These are phyloP conservation scores for Drosophila tsacasi DNA, from an alignment of 1,140 invertebrate species.

Conservation along the genomic window DNA sequence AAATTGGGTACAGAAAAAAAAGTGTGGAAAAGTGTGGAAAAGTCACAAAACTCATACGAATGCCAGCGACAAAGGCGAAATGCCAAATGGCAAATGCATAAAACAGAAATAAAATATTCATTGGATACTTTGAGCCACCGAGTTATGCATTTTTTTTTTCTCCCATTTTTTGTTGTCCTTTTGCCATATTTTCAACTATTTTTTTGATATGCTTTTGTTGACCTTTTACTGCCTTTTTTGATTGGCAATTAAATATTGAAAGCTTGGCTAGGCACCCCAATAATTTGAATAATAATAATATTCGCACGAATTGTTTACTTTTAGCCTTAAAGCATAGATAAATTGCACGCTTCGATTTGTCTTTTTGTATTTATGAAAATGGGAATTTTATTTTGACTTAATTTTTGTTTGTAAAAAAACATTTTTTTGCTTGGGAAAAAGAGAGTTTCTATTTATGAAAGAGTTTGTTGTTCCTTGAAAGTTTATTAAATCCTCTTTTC, in stretches of 20 bases:
- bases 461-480: too few species aligned
- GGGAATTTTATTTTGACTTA: background rate
- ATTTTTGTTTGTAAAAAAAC: background rate
- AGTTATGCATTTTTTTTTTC: slow-evolving; percentile 39
- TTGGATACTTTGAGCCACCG: slow-evolving; percentile 64
- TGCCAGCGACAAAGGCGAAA: slow-evolving; percentile 34
- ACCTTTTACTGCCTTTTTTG: slow-evolving; percentile 4
- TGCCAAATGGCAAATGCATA: slow-evolving; percentile 62
- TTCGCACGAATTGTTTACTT: background rate
- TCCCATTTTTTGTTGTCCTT: background rate
- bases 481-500: too few species aligned
- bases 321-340: background rate
- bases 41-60: slow-evolving; percentile 29
- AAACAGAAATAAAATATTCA: slow-evolving; percentile 71
- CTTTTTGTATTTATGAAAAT: background rate
- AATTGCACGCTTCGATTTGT: background rate
- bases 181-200: slow-evolving; percentile 15
- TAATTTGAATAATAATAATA: slow-evolving; percentile 22
- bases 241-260: slow-evolving; percentile 68
- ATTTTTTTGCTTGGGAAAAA: background rate
- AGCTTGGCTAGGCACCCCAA: slow-evolving; percentile 1
- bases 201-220: slow-evolving; percentile 2
- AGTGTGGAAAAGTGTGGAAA: slow-evolving; percentile 7
- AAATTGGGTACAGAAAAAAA: background rate
- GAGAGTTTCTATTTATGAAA: background rate